These are phyloP conservation scores for Petrosia ficiformis DNA, from an alignment of 37 sponge, comb jelly and placozoan genomes.

Conservation along the genomic window DNA sequence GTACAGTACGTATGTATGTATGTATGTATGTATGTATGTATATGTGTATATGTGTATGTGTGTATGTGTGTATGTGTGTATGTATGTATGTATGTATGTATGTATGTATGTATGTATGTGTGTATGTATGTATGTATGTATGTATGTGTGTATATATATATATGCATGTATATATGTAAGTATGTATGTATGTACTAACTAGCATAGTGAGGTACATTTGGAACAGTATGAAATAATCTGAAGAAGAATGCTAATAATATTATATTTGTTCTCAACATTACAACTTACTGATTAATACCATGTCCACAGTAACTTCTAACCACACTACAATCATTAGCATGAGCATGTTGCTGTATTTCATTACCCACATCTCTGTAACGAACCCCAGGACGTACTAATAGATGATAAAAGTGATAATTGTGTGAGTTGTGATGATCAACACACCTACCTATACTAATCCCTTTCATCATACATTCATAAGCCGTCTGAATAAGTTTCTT, in stretches of 20 bases:
- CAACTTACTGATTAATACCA: constrained; percentile 86
- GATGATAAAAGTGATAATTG: not conserved
- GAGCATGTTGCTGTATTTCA: constrained; percentile 85
- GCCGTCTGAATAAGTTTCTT: constrained; percentile 73
- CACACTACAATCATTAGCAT: constrained; percentile 75
- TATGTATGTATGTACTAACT: constrained; percentile 57
- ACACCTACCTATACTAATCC: constrained; percentile 65
- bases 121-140: not conserved
- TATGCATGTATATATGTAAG: not conserved
- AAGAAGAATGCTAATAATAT: not conserved
- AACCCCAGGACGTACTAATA: constrained; percentile 83
- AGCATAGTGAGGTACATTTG: constrained; percentile 93
- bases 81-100: not conserved
- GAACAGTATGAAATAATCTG: constrained; percentile 88
- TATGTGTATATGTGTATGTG: not conserved
- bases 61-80: not conserved
- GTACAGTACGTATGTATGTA: not conserved
- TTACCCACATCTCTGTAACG: constrained; percentile 85
- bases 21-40: not conserved
- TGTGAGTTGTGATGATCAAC: too few relatives aligned
- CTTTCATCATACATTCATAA: constrained; percentile 88
- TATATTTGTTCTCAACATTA: not conserved
- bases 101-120: not conserved
- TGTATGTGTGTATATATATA: not conserved
- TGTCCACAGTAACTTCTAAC: constrained; percentile 96